Conservation (phyloP, 2,797 vertebrate species). For the Anguilla obscura region DNA sequence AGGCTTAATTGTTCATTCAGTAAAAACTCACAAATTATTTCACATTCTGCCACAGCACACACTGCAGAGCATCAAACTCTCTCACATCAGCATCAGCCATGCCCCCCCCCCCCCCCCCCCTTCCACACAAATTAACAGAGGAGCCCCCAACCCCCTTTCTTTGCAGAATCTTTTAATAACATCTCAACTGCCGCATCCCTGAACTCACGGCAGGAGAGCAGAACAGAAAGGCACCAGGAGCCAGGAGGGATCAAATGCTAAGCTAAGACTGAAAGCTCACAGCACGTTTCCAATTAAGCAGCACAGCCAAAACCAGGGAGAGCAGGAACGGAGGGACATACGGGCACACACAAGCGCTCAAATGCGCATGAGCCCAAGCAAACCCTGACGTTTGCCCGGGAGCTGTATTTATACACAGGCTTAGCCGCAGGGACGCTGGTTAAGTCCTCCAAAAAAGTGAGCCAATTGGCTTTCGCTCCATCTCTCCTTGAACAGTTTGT, state of each 20-base stretch:
- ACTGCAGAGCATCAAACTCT: not conserved
- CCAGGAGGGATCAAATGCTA: constrained; percentile 43
- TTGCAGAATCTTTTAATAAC: constrained; percentile 15
- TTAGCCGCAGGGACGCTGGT: constrained; percentile 71
- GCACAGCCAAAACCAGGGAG: constrained; percentile 62
- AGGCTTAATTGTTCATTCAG: not conserved
- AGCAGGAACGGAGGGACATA: constrained; percentile 17
- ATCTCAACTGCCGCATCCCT: not conserved
- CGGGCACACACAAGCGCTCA: not conserved
- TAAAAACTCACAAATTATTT: not conserved
- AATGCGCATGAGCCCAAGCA: constrained; percentile 16
- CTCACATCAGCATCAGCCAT: not conserved
- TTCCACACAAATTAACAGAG: not conserved
- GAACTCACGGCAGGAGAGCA: constrained; percentile 21
- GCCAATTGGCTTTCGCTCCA: constrained; percentile 57
- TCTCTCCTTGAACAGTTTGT: constrained; percentile 23
- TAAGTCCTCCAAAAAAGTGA: constrained; percentile 62
- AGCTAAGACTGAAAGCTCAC: constrained; percentile 53
- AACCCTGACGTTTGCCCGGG: constrained; percentile 61
- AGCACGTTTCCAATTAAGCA: constrained; percentile 74
- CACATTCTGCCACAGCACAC: not conserved
- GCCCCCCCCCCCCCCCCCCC: not conserved
- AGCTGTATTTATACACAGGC: constrained; percentile 77
- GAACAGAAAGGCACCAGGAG: constrained; percentile 26
- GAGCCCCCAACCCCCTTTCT: not conserved